These are phyloP conservation scores for Scolanthus callimorphus DNA, from an alignment of 92 coral and sea anemone genomes.

Conservation along the genomic window DNA sequence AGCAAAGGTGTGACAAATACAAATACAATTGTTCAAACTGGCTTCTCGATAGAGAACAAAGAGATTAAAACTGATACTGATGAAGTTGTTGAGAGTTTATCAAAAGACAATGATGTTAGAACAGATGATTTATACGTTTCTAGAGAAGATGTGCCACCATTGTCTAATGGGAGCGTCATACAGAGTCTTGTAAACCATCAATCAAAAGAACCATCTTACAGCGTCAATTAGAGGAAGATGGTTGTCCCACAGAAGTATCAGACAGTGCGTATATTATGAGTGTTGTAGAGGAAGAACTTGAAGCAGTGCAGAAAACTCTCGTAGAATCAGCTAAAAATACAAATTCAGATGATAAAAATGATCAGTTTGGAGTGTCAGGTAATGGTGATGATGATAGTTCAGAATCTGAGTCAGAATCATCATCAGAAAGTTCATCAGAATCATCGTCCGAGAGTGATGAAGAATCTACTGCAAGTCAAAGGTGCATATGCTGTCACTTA, in stretches of 20 bases:
- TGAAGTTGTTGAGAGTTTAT: no score
- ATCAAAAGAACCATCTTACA: no score
- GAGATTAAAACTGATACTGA: no score
- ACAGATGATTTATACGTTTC: no score
- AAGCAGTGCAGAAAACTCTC: conserved; percentile 11
- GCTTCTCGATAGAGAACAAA: no score
- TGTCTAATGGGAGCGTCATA: no score
- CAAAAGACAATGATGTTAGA: no score
- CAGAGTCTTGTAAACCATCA: no score
- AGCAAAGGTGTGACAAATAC: no score
- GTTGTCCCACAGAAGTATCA: not conserved
- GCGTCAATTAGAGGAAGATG: not conserved
- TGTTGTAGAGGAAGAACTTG: conserved; percentile 27
- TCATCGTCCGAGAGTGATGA: conserved; percentile 23
- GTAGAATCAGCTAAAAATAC: not conserved
- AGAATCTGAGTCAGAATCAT: conserved; percentile 7
- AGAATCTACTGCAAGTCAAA: conserved; percentile 39
- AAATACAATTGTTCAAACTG: no score
- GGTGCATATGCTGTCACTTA: conserved; percentile 1
- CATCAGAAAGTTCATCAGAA: conserved; percentile 45
- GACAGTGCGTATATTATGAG: conserved; percentile 28
- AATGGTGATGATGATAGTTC: conserved; percentile 18
- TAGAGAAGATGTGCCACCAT: no score
- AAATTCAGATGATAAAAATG: conserved; percentile 25
- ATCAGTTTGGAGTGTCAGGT: conserved; percentile 37